Evolutionary conservation across 2,888 invertebrate species (phyloP), one percentile per base, ranked within the genome.

Genomic region (Tetropium fuscum): DNA sequence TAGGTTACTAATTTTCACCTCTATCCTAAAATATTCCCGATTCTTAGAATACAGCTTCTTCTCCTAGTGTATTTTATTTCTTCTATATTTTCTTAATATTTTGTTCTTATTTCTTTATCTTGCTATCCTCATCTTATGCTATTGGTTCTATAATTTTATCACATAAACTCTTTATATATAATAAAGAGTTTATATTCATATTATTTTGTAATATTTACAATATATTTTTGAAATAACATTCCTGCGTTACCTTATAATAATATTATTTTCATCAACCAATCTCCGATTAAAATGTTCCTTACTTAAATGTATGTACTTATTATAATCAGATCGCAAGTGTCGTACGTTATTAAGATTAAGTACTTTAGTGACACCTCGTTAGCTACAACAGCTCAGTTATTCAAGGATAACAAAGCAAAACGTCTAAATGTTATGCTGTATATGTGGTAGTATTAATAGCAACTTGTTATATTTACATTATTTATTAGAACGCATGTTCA

Each of bases 341-440:
- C n/a, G n/a, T n/a, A n/a, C n/a, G n/a, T n/a, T n/a, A n/a, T 7
- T 7, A 1, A 13, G 34, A 16, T 45, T 8, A 7, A 45, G 32
- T 45, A 18, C 45, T 8, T 30, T 45, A 32, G 16, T 30, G 16
- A 45, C 30, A 45, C 32, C 18, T 45, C 8, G 16, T 30, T 32
- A 41, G 22, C 41, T 41, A 13, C 11, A 22, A 10, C n/a, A 11
- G 11, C 22, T 13, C 22, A 11, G 22, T 22, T 41, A 41, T 41
- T 41, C 41, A 41, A 41, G 41, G 41, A 41, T 22, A 41, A 13
- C 20, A 22, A 11, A 13, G 41, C 13, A 22, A 22, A 22, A 41
- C 22, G 22, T 41, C 11, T 41, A 41, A 22, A 22, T 11, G 10
- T 10, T 41, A 18, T 10, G 22, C 22, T 22, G 20, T n/a, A 41